Evolutionary conservation across 2,113 vertebrate genomes (phyloP).

Genomic region (Periophthalmodon schlosseri): DNA sequence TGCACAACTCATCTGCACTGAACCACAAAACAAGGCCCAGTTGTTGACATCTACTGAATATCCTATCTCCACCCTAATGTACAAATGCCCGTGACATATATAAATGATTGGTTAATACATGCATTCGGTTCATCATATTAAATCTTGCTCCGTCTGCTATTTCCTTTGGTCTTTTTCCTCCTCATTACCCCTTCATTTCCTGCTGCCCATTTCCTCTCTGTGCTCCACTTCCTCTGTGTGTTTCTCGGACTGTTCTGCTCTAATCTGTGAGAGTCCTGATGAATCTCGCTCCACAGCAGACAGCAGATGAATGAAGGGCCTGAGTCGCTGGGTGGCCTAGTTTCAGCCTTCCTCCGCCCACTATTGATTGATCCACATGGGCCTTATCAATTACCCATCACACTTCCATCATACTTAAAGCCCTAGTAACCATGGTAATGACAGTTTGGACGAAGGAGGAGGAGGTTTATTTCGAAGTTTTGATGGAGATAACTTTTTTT

Average conservation of each 20-base stretch:
- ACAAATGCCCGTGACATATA: background rate
- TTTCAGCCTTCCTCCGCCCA: conserved; percentile 48
- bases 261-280: conserved; percentile 16
- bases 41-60: background rate
- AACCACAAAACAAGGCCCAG: background rate
- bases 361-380: conserved; percentile 36
- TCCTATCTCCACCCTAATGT: background rate
- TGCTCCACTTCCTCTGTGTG: background rate
- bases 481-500: background rate
- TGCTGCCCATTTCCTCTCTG: conserved; percentile 4
- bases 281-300: conserved; percentile 10
- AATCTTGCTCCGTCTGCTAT: background rate
- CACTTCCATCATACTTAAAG: conserved; percentile 25
- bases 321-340: conserved; percentile 62
- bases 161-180: background rate
- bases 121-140: background rate
- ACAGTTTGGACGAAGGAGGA: background rate
- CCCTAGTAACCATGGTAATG: background rate
- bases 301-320: conserved; percentile 32
- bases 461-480: background rate
- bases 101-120: background rate
- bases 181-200: background rate
- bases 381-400: conserved; percentile 51
- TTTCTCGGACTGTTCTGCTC: conserved; percentile 15
- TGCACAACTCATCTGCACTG: background rate